These are phyloP conservation scores for Hyperopisus bebe DNA, from an alignment of 2,113 vertebrate species.

Conservation along the genomic window DNA sequence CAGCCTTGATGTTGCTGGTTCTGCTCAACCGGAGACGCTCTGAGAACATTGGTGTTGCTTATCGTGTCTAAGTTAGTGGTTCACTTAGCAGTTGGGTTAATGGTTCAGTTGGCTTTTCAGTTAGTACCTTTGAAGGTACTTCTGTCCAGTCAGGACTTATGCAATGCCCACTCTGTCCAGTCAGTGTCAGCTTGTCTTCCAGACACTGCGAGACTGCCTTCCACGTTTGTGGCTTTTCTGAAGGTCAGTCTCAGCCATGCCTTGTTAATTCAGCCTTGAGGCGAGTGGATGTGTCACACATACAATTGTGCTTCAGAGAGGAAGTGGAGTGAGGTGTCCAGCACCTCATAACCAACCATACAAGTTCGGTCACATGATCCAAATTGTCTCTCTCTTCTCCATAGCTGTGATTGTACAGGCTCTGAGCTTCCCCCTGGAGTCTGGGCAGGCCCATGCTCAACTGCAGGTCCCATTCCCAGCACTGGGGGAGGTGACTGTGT, in stretches of 20 bases:
- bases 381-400: neutral
- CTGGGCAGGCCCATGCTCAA: constrained; percentile 60
- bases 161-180: neutral
- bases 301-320: neutral
- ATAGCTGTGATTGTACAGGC: constrained; percentile 44
- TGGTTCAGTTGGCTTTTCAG: neutral
- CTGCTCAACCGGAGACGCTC: neutral
- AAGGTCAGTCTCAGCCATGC: neutral
- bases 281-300: neutral
- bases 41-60: neutral
- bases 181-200: neutral
- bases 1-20: neutral
- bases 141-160: neutral
- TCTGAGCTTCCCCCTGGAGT: constrained; percentile 65
- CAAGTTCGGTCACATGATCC: neutral
- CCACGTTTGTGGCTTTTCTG: neutral
- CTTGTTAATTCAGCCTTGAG: neutral
- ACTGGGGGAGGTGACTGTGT: constrained; percentile 65
- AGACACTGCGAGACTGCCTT: neutral
- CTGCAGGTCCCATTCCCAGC: constrained; percentile 60
- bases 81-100: neutral
- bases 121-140: neutral
- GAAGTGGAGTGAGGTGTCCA: neutral
- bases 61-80: neutral
- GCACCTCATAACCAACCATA: neutral